These are phyloP conservation scores for Zeuzera pyrina DNA, from an alignment of 2,888 invertebrate genomes.

Conservation along the genomic window DNA sequence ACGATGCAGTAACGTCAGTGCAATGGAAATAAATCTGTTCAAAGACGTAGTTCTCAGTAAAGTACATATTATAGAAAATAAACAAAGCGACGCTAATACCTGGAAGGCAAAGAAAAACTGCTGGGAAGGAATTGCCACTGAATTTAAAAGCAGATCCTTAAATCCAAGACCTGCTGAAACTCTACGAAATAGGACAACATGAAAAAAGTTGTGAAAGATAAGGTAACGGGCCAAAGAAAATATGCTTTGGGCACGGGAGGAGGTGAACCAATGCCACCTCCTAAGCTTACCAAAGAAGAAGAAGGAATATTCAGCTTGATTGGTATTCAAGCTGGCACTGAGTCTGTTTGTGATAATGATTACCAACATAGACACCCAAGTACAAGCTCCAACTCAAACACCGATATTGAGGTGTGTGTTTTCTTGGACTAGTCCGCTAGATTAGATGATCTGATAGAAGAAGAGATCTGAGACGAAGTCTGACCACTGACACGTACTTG, in stretches of 20 bases:
- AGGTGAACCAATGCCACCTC: slow-evolving; percentile 7
- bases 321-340: slow-evolving; percentile 5
- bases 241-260: slow-evolving; percentile 7
- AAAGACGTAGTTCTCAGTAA: too few species aligned
- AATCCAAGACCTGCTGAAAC: slow-evolving; percentile 7
- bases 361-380: slow-evolving; percentile 5
- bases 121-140: slow-evolving; percentile 7
- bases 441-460: too few species aligned
- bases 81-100: too few species aligned
- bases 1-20: too few species aligned
- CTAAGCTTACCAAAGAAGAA: slow-evolving; percentile 5
- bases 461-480: too few species aligned
- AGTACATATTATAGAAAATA: too few species aligned
- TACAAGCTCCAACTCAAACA: slow-evolving; percentile 1
- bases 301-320: slow-evolving; percentile 6
- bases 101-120: slow-evolving; percentile 4
- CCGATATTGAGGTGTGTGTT: too few species aligned
- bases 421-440: too few species aligned
- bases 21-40: too few species aligned
- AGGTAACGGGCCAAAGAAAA: slow-evolving; percentile 7
- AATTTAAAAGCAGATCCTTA: slow-evolving; percentile 8
- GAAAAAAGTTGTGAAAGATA: too few species aligned
- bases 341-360: slow-evolving; percentile 7
- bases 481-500: too few species aligned
- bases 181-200: slow-evolving; percentile 6